Evolutionary conservation across 2,888 invertebrate species (phyloP), one percentile per base, ranked within the genome.

Genomic region (Eugnorisma glareosa): DNA sequence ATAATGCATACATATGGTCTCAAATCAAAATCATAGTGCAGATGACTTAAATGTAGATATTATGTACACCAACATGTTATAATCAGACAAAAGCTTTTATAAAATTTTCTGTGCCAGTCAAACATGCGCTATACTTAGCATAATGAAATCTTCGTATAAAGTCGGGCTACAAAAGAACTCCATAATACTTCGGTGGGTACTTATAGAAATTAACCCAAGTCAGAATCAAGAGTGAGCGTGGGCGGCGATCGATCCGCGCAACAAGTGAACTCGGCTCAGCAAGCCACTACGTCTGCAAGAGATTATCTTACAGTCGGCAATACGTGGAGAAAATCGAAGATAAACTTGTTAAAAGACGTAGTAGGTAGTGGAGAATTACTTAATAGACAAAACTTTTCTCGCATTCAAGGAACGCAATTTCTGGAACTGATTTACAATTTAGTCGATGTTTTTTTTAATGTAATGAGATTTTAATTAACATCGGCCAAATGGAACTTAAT

Each of bases 191-290:
- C 82, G 84, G 84, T 77, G 75, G 87, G 91, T 91, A 90, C 92
- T 92, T 91, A 91, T 89, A 91, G 88, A 93, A 93, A 93, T 93
- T 89, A 93, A 91, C 91, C 89, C 89, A 87, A 89, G 89, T 87
- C 87, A 86, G 90, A 90, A 91, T 92, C 90, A 91, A 89, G 90
- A 92, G 89, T 86, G 91, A 88, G 89, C 88, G 92, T 89, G 88
- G 90, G 90, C 75, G 81, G 75, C 86, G 90, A 94, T 94, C 93
- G 93, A 94, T 92, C 86, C 77, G 87, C 90, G 94, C 94, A 94
- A 94, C 94, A 94, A 94, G 94, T 94, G 90, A 90, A 75, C 82
- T 51, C 73, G 75, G 77, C 79, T 83, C 70, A 75, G 79, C 81
- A 84, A 80, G 79, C 87, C 79, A 79, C 87, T 83, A 78, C 83